Base-by-base conservation (phyloP, 2,113 vertebrate species). In the Passer domesticus region DNA sequence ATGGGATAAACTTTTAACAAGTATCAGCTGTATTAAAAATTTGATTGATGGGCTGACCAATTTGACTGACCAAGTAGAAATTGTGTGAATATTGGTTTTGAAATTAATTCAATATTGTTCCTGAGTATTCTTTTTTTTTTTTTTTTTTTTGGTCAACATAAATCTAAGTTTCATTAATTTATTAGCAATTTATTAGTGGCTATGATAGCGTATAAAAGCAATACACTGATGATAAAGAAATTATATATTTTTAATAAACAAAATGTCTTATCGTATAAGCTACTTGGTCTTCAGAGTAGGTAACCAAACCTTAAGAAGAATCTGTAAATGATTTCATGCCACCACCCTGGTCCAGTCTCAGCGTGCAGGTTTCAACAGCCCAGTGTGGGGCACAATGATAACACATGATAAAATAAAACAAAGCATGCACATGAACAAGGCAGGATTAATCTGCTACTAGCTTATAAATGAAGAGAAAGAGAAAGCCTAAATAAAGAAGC, bases 241-340 rank as follows among this genome's bases (percentile, higher is more conserved):
- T 44, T 14, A 14, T 27, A 10, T 37, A 0, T 1, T 3, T 66
- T 72, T 35, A 35, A 33, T 31, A 23, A 28, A 31, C 2, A 47
- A 35, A 56, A 62, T 44, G 1, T 60, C 15, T 62, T 81, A 30
- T 20, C 30, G 10, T 23, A 66, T 69, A 69, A 80, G 2, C 21
- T 39, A n/a, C 20, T 53, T 53, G 6, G 11, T 74, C 30, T 31
- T 66, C 50, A 37, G 9, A 49, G 5, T 11, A 10, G 31, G 13
- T 27, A 58, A 49, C 25, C 12, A 67, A 55, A 69, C 8, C 4
- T 70, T 47, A 63, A 15, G 37, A 74, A 81, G 24, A 58, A 52
- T 62, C 10, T 66, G 10, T 53, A 30, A 6, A 10, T 62, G 0
- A 24, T 53, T 83, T 87, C 17, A 33, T 31, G 27, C 9, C 35